Evolutionary conservation across 2,113 vertebrate genomes (phyloP), one percentile per base, ranked within the genome.

Genomic region (Notothenia rossii): DNA sequence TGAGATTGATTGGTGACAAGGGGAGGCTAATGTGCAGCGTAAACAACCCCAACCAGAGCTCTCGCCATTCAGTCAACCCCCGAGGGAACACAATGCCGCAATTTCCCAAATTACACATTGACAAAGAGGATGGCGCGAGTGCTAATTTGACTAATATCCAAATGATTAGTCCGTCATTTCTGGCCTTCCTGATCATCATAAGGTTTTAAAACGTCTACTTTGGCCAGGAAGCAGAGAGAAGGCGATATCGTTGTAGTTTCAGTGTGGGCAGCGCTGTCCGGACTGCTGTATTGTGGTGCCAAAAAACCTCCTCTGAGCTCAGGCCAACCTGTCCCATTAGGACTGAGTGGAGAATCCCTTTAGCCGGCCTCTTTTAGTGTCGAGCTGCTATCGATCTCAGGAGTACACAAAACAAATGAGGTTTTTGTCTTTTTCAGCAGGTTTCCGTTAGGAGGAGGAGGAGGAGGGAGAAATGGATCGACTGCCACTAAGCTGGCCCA

Each of bases 61-160:
- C 72, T 81, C 12, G 18, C 79, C 45, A 12, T 45, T 76, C 88
- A 79, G 60, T 70, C 80, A 65, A 75, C 49, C 54, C 89, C 68
- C 84, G 7, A 25, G 91, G 89, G 88, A 88, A 84, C 82, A 91
- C 88, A 90, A 89, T 91, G 87, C 76, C 15, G 89, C 87, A 88
- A 86, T 91, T 86, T 91, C 82, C 82, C 79, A 91, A 91, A 92
- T 93, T 91, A 88, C 91, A 91, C 88, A 94, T 93, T 91, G 93
- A 94, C 91, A 86, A 89, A 91, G 81, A 62, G 70, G 40, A 68
- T 36, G 25, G 65, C 15, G n/a, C 13, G 81, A 81, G 69, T 75
- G 88, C 85, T 89, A 82, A 87, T 87, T 82, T 86, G 79, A 82
- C 91, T 84, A n/a, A 84, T 89, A 88, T 73, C 56, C 74, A 86